Evolutionary conservation across 2,113 vertebrate genomes (phyloP).

Genomic region (Vimba vimba): DNA sequence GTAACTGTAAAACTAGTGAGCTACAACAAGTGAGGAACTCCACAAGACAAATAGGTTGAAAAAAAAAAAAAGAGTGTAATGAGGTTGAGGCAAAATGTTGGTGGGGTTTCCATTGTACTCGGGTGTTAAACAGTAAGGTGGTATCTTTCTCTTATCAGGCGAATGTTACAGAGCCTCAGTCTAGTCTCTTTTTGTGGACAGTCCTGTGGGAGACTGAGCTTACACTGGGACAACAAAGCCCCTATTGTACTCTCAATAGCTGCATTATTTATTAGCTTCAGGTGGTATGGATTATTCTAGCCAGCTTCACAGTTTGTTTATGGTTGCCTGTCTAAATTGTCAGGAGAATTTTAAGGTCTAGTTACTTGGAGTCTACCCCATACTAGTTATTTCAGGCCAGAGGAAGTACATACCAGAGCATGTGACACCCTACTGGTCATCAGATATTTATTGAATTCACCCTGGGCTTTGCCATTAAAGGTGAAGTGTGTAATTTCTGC

Average conservation of each 20-base stretch:
- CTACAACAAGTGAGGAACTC: too few relatives aligned
- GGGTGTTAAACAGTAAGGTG: background rate
- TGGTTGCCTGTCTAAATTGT: conserved; percentile 20
- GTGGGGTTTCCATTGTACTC: background rate
- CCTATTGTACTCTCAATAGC: conserved; percentile 15
- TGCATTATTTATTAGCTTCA: conserved; percentile 27
- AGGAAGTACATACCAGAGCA: background rate
- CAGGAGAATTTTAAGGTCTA: conserved; percentile 2
- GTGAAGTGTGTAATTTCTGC: background rate
- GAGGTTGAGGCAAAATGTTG: background rate
- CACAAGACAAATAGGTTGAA: background rate
- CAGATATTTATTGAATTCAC: background rate
- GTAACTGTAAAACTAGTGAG: background rate
- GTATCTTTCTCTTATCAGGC: background rate
- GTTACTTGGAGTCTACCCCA: background rate
- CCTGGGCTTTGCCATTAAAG: background rate
- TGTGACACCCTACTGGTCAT: background rate
- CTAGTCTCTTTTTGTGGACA: background rate
- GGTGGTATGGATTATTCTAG: conserved; percentile 22
- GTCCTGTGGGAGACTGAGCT: background rate
- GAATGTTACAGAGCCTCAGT: background rate
- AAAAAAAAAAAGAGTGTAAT: background rate
- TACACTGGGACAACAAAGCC: background rate
- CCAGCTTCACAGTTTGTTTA: conserved; percentile 17
- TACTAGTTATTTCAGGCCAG: background rate